Evolutionary conservation across 2,113 vertebrate species (phyloP).

Genomic region (Nicator chloris): DNA sequence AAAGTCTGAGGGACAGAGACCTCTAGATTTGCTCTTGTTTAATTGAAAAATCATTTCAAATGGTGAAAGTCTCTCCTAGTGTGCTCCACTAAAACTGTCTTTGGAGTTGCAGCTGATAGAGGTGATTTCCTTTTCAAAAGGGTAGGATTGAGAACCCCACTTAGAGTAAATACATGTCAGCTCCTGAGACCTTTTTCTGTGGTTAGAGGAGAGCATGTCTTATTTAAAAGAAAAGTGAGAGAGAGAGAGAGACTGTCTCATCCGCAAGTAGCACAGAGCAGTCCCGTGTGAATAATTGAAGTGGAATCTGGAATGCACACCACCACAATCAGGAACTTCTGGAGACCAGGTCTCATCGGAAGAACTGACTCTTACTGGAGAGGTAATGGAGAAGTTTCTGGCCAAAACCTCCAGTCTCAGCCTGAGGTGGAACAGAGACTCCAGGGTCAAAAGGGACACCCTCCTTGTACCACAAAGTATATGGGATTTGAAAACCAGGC

Average conservation of each 20-base stretch:
- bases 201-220: constrained; percentile 25
- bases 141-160: not conserved
- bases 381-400: constrained; percentile 61
- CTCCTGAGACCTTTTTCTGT: not conserved
- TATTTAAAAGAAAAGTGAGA: constrained; percentile 58
- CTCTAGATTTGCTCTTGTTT: not conserved
- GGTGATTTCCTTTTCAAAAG: not conserved
- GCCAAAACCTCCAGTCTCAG: not conserved
- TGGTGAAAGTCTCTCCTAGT: not conserved
- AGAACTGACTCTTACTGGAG: constrained; percentile 45
- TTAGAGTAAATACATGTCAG: constrained; percentile 13
- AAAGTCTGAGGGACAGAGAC: not conserved
- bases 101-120: not conserved
- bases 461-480: not conserved
- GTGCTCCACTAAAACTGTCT: not conserved
- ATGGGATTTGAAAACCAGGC: constrained; percentile 16
- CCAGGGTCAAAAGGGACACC: not conserved
- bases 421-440: not conserved
- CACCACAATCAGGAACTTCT: not conserved
- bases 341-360: constrained; percentile 35
- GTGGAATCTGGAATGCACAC: constrained; percentile 73
- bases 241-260: constrained; percentile 15
- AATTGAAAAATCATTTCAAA: not conserved
- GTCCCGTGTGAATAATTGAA: constrained; percentile 65
- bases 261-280: constrained; percentile 14